Evolutionary conservation across 2,113 vertebrate genomes (phyloP), one percentile per base, ranked within the genome.

Genomic region (Alaudala cheleensis): DNA sequence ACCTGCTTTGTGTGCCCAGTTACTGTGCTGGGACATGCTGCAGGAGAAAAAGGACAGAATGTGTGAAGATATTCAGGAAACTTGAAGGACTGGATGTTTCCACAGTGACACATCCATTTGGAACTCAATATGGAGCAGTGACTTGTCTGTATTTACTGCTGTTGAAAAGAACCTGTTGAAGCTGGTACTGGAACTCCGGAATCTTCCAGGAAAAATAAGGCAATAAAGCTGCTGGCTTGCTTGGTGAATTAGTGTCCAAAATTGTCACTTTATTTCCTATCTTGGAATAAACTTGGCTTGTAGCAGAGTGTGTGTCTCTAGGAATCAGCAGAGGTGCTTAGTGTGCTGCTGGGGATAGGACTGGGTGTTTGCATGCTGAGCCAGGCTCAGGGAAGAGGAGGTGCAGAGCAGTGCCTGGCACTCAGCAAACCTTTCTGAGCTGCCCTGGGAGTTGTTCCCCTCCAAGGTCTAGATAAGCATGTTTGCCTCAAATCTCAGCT

Each of bases 391-490:
- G 81, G 64, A 26, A 37, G 77, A 26, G 2, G 14, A 71, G 84
- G 90, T 20, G 78, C 92, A 67, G 71, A 19, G n/a, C 83, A 80
- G 93, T 0, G 33, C 29, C 93, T 94, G 95, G 92, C 90, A 69
- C 74, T 5, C 21, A 22, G 12, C 11, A 53, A 88, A 80, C 45
- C 85, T 54, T 50, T 14, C 78, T 28, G 3, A 78, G 6, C 44
- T 66, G 53, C 73, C 10, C 33, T 8, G 57, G 86, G 64, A 58
- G 45, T 7, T 24, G n/a, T 34, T 88, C 54, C 45, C 53, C 57
- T 76, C 58, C 57, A 53, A 92, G 94, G 37, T 54, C 67, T 50
- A 86, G 92, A 96, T 94, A 94, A 88, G 86, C 44, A 2, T 13
- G 34, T 93, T 96, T 93, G 82, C 82, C 94, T 65, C 66, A 37